Conservation (phyloP, 2,888 invertebrate genomes). For the Drosophila borealis region DNA sequence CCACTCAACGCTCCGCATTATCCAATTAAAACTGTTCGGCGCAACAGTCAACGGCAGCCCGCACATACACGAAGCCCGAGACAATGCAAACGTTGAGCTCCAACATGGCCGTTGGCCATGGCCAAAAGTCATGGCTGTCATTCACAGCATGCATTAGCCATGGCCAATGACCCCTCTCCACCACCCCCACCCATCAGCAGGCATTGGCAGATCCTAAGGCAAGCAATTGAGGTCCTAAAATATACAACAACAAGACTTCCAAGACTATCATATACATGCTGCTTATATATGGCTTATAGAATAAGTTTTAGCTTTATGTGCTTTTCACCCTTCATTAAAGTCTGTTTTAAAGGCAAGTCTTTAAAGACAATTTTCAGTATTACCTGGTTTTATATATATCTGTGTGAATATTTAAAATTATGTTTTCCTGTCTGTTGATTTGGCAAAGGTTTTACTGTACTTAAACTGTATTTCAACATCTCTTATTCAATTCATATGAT, state of each 20-base stretch:
- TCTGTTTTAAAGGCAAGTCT: neutral
- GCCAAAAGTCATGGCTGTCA: slow-evolving; percentile 30
- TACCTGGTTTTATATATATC: neutral
- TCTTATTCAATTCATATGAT: neutral
- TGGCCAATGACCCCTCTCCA: slow-evolving; percentile 17
- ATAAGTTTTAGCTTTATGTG: too few relatives aligned
- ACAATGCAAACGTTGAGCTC: slow-evolving; percentile 24
- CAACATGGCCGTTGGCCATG: slow-evolving; percentile 17
- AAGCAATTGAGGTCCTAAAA: slow-evolving; percentile 5
- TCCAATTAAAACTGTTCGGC: slow-evolving; percentile 55
- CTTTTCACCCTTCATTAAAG: too few relatives aligned
- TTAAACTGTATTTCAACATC: neutral
- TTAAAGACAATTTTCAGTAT: neutral
- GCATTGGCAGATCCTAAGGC: slow-evolving; percentile 5
- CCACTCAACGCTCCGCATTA: slow-evolving; percentile 49
- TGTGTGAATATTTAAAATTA: neutral
- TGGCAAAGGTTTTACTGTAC: neutral
- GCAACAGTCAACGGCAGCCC: slow-evolving; percentile 7
- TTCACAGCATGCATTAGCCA: slow-evolving; percentile 30
- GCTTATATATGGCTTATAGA: too few relatives aligned
- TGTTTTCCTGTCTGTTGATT: neutral
- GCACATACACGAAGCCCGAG: slow-evolving; percentile 16
- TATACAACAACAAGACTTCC: slow-evolving; percentile 11
- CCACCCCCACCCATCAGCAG: slow-evolving; percentile 4
- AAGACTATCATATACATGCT: neutral